A percentile compares a stretch with the other conserved stretches of the same genome.
Conservation (phyloP, 2,888 invertebrate genomes). For the Spilosoma lubricipeda region DNA sequence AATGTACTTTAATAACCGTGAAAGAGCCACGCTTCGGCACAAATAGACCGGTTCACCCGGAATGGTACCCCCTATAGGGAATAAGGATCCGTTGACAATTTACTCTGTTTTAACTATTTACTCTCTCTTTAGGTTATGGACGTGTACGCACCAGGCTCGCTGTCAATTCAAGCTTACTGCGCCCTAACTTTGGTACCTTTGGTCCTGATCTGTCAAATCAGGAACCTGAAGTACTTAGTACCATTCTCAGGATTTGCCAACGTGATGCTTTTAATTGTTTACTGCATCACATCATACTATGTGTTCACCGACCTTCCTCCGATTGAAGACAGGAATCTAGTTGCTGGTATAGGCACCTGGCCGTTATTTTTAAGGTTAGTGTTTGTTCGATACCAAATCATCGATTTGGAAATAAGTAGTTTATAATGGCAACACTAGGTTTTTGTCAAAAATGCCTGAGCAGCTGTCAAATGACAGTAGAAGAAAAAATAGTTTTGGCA, state of each 20-base stretch:
- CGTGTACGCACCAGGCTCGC: slow-evolving; percentile 71
- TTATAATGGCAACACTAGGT: no score
- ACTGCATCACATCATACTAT: slow-evolving; percentile 93
- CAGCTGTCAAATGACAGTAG: no score
- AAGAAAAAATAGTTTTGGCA: no score
- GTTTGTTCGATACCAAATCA: no score
- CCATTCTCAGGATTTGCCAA: slow-evolving; percentile 96
- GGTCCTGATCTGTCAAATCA: slow-evolving; percentile 89
- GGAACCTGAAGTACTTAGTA: slow-evolving; percentile 93
- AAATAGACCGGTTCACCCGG: no score
- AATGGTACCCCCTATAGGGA: no score
- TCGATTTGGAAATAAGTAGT: no score
- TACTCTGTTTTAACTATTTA: neutral
- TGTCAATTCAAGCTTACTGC: slow-evolving; percentile 88
- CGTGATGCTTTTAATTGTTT: slow-evolving; percentile 90
- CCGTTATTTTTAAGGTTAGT: slow-evolving; percentile 93
- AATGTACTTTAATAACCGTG: no score
- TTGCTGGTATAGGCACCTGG: slow-evolving; percentile 85
- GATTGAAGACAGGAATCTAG: slow-evolving; percentile 73
- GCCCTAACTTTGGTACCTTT: slow-evolving; percentile 89
- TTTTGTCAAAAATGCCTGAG: no score
- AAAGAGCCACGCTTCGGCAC: no score
- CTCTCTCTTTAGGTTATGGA: slow-evolving; percentile 80
- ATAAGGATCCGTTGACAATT: no score
- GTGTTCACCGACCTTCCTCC: slow-evolving; percentile 87